These are phyloP conservation scores for Ptiloglossa arizonensis DNA, from an alignment of 1,140 invertebrate species.

Conservation along the genomic window DNA sequence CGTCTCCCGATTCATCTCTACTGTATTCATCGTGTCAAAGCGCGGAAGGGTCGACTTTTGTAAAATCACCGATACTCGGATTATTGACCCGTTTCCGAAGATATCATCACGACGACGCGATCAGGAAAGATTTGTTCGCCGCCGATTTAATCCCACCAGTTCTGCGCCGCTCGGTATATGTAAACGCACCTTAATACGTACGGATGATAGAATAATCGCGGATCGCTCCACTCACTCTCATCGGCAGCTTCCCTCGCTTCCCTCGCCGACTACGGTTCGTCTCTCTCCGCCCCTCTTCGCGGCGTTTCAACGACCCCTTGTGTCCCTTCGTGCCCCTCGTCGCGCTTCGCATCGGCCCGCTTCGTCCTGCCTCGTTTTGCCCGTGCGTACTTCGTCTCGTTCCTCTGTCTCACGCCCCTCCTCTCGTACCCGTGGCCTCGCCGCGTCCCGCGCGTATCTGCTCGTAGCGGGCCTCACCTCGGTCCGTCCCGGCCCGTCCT, in stretches of 20 bases:
- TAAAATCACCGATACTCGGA: no score
- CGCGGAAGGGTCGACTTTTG: no score
- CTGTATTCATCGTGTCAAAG: no score
- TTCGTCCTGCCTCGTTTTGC: background rate
- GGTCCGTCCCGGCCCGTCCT: background rate
- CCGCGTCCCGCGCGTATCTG: background rate
- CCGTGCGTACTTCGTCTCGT: no score
- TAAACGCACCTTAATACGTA: background rate
- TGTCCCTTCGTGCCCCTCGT: background rate
- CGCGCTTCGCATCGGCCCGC: background rate
- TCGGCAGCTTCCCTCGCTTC: conserved; percentile 21
- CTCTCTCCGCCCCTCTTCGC: background rate
- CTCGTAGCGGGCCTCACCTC: conserved; percentile 2
- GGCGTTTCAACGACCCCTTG: background rate
- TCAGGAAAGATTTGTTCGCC: no score
- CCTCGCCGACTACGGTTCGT: background rate
- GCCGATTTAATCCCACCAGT: no score
- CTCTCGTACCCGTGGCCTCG: background rate
- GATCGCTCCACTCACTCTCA: background rate
- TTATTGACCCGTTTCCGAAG: no score
- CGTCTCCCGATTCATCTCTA: no score
- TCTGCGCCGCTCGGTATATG: no score
- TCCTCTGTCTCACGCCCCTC: background rate
- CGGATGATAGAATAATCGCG: conserved; percentile 5
- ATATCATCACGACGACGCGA: no score